Base-by-base conservation (phyloP, 2,113 vertebrate species). In the Panurus biarmicus region DNA sequence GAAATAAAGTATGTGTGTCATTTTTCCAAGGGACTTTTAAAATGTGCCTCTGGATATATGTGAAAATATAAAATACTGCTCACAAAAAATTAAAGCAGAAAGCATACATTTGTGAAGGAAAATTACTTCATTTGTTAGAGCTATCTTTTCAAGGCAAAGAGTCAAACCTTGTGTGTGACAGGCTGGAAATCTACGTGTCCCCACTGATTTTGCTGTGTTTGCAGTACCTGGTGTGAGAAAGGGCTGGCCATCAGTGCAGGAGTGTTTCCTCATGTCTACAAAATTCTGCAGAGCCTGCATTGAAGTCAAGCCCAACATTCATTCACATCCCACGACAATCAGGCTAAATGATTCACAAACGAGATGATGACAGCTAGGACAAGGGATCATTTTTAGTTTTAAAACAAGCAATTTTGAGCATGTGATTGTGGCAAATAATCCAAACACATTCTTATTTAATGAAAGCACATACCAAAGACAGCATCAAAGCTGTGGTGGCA, bases 21-120 rank as follows among this genome's bases (percentile, higher is more conserved):
- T 95, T 95, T 95, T 96, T 95, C 85, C 80, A 71, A 64, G 69
- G 56, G 64, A 79, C 40, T 71, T 93, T 91, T 57, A 94, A 94
- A 95, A 93, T 33, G 71, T 88, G 90, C 79, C 61, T 93, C 92
- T 90, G 92, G 92, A 88, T 86, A 90, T 66, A 90, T 77, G 64
- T 74, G 90, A 85, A 94, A 95, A 88, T 85, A 70, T 85, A 91
- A 95, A 93, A 94, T 82, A 87, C 25, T 28, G 14, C 38, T 73
- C 25, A 78, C 33, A 90, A 75, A 61, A 87, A 80, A 91, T 16
- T 60, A 61, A 95, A 86, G 85, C 53, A 92, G 85, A 93, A 95
- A 93, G 85, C 67, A 90, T 56, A 48, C 0, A 1, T 28, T 93
- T 9, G 5, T 33, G 62, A 67, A 95, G 64, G 74, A 87, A 85